Conservation (phyloP, 2,113 vertebrate genomes). For the Taxidea taxus region DNA sequence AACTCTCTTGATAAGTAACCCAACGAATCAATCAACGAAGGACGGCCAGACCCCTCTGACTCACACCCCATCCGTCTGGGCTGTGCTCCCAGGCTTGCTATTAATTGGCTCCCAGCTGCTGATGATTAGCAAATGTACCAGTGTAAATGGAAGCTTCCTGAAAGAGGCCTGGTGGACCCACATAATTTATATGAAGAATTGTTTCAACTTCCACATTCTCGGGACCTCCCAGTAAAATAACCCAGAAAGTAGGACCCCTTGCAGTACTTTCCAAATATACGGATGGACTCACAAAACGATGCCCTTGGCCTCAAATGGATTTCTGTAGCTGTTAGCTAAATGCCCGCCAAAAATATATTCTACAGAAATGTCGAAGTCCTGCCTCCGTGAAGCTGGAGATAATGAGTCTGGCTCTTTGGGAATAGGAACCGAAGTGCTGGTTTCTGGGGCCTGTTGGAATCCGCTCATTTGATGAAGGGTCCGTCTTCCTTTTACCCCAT, state of each 20-base stretch:
- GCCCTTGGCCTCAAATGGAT: background rate
- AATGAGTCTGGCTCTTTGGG: background rate
- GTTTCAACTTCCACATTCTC: background rate
- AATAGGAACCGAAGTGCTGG: rapidly evolving
- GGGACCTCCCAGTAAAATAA: background rate
- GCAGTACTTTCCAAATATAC: background rate
- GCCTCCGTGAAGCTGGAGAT: background rate
- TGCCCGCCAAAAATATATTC: background rate
- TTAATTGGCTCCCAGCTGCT: background rate
- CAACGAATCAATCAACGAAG: no score
- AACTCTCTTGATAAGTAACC: background rate
- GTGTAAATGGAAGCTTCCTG: rapidly evolving
- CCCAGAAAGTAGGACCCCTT: background rate
- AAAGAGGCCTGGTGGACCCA: no score
- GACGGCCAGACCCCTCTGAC: no score
- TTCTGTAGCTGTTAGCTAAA: background rate
- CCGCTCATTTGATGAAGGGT: background rate
- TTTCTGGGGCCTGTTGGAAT: background rate
- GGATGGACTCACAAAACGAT: background rate
- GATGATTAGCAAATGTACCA: background rate
- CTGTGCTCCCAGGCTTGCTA: background rate
- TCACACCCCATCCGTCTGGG: rapidly evolving
- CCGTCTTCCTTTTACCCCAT: rapidly evolving
- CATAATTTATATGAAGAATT: rapidly evolving
- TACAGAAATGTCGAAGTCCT: background rate